Base-by-base conservation (phyloP, 2,797 vertebrate species). In the Gymnopithys bicolor region DNA sequence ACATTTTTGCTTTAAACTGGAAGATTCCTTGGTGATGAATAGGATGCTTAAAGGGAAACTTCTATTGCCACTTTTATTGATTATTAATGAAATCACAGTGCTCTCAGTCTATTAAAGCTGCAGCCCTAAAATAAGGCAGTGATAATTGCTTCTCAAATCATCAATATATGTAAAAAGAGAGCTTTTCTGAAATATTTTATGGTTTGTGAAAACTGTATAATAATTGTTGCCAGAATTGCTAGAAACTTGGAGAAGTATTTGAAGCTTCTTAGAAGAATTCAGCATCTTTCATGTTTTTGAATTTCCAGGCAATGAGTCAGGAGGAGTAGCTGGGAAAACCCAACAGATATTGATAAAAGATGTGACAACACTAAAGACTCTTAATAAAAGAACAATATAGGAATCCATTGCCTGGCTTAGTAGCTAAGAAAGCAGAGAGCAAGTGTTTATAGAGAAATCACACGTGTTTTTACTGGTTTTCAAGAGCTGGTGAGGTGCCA, bases 11-110 rank as follows among this genome's bases (percentile, higher is more conserved):
- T 71, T 85, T 86, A 77, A 55, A 94, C 62, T 67, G 75, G 60
- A 92, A 84, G 71, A 87, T 82, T 94, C 87, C 66, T 87, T 87
- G 63, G 39, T 2, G 1, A 70, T 76, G 75, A 93, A 87, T 62
- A 63, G 45, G 43, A 58, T 62, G 55, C 64, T 91, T 62, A 60
- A 78, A 95, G 69, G 41, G 69, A 60, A 95, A 17, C 41, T 91
- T 88, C 68, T 92, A 64, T 55, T 95, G 76, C 71, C 52, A 91
- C 68, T 94, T 90, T 95, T 93, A 93, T 90, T 93, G 92, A 81
- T 96, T 95, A 92, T 91, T 93, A 93, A 95, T 85, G 83, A 92
- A 93, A 93, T 85, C 82, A 76, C 88, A 81, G 67, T 33, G 49
- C 25, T 78, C 74, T 87, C 82, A 90, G 39, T 69, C 74, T 79